Conservation (phyloP, 2,797 vertebrate genomes). For the Valencia hispanica region DNA sequence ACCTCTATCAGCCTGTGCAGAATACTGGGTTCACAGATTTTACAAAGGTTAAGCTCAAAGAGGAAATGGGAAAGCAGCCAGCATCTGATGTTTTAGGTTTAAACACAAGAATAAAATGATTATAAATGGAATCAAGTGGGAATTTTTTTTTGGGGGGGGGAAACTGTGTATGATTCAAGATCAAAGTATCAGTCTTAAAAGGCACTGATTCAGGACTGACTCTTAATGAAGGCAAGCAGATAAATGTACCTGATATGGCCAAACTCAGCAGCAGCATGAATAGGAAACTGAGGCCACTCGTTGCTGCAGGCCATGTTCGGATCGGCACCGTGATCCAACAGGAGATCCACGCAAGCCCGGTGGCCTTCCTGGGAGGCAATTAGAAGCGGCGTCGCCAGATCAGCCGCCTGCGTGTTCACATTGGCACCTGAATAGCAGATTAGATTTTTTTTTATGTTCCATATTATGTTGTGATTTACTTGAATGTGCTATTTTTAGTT, state of each 20-base stretch:
- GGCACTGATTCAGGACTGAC: not conserved
- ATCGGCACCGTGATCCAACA: constrained; percentile 85
- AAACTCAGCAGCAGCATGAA: constrained; percentile 93
- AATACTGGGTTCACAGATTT: constrained; percentile 71
- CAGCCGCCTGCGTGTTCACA: constrained; percentile 88
- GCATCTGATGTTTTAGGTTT: not conserved
- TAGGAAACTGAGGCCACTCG: constrained; percentile 89
- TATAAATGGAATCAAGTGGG: not conserved
- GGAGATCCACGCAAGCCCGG: constrained; percentile 82
- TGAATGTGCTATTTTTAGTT: not conserved
- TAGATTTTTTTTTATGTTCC: not conserved
- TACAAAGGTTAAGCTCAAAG: not conserved
- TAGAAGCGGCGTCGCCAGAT: constrained; percentile 91
- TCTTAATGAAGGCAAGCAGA: not conserved
- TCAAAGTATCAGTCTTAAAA: not conserved
- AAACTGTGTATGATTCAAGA: not conserved
- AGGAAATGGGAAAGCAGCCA: not conserved
- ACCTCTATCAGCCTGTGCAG: constrained; percentile 84
- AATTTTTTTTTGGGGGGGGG: not conserved
- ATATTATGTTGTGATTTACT: not conserved
- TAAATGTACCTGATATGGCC: constrained; percentile 83
- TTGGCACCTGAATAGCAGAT: constrained; percentile 81
- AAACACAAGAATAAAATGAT: not conserved
- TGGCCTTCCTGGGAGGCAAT: constrained; percentile 96
- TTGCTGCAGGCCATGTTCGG: constrained; percentile 88